Evolutionary conservation across 2,888 invertebrate genomes (phyloP), one percentile per base, ranked within the genome.

Genomic region (Bellardia bayeri): DNA sequence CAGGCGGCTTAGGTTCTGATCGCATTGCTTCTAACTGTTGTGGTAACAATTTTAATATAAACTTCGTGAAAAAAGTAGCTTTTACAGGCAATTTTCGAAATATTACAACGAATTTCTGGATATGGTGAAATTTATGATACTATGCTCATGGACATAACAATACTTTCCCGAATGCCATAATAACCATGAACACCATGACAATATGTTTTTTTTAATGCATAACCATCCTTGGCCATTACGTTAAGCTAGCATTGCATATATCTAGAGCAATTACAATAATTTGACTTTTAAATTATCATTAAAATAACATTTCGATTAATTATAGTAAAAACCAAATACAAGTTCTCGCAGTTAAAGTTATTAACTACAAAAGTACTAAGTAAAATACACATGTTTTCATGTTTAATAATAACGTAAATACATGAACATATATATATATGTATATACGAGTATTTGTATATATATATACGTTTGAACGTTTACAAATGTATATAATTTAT

Each of bases 281-380:
- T 33, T 49, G 4, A 23, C 51, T 33, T 58, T 61, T 9, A 51
- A 69, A 23, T 49, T 49, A 61, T 80, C 49, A 61, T 69, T 69
- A 61, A 69, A 79, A 80, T 66, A 45, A 80, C 66, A 78, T 61
- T 80, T 69, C 69, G 16, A 69, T 69, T 80, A 80, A 80, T 69
- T 80, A 40, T 16, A 14, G 51, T 42, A 54, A 66, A 66, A 78
- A 66, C 40, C 16, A 8, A 56, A 78, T 63, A 63, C 51, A 64
- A 76, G 23, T 40, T 64, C 23, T 54, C 40, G 23, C 6, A 30
- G 49, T 54, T 54, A 76, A 56, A 56, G 23, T 56, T 64, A 54
- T 64, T 37, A 49, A 61, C 7, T 33, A 63, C 3, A 49, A 8
- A 51, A 37, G 7, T 13, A 45, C 13, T 11, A 49, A 54, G 13